Evolutionary conservation across 2,797 vertebrate genomes (phyloP).

Genomic region (Silurus aristotelis): DNA sequence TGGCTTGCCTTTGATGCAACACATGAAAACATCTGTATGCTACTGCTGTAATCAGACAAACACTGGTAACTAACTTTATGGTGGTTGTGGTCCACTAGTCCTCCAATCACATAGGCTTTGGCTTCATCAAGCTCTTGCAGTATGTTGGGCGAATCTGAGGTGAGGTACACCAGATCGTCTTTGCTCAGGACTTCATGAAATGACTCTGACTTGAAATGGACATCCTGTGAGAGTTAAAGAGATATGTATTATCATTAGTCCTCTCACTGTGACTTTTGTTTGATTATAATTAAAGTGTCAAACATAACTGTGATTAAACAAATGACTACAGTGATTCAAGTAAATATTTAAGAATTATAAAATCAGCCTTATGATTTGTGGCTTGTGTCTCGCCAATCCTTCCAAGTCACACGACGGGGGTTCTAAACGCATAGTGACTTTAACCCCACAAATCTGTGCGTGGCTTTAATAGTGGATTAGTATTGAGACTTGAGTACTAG

Average conservation of each 20-base stretch:
- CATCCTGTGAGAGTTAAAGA: conserved; percentile 76
- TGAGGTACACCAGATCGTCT: conserved; percentile 91
- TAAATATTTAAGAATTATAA: neutral
- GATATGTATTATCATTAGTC: neutral
- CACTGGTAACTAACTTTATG: conserved; percentile 82
- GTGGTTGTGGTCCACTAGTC: conserved; percentile 98
- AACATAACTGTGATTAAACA: neutral
- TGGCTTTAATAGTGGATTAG: too few species aligned
- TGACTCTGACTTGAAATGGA: conserved; percentile 84
- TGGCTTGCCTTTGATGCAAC: neutral
- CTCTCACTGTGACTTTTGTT: neutral
- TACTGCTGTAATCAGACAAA: neutral
- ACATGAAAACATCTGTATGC: neutral
- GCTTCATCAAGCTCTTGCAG: conserved; percentile 86
- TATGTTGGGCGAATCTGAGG: conserved; percentile 92
- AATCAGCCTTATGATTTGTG: neutral
- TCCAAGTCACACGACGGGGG: too few species aligned
- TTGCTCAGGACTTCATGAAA: conserved; percentile 83
- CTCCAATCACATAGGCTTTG: conserved; percentile 95
- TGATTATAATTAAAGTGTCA: neutral
- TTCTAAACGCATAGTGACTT: neutral
- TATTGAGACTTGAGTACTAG: too few species aligned
- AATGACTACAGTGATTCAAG: too few species aligned
- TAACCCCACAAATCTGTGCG: too few species aligned
- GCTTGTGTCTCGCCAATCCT: neutral